phyloP scores from a whole-genome alignment of 2,113 vertebrate genomes.

The Rattus rattus region DNA sequence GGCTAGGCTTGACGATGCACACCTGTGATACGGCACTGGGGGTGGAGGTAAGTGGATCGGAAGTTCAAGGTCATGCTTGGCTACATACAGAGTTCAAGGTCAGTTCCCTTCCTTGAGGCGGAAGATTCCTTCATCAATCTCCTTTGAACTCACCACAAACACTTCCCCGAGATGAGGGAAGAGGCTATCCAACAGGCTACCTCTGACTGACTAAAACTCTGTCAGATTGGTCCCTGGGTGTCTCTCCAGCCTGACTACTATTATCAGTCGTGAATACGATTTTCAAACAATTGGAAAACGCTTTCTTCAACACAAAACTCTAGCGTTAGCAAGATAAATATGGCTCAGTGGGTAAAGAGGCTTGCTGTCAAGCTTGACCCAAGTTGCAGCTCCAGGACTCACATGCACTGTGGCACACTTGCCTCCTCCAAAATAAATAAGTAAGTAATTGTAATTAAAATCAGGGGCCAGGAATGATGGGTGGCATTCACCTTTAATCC shows the following conservation, averaged over 20 bases:
- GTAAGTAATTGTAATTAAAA: neutral
- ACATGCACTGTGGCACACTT: neutral
- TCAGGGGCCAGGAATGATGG: too few relatives aligned
- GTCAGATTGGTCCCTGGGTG: accelerated
- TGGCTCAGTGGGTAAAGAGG: neutral
- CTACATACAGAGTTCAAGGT: neutral
- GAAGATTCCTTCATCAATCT: neutral
- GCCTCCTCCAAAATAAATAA: neutral
- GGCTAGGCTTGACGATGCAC: accelerated
- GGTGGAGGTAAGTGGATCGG: neutral
- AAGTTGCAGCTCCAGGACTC: neutral
- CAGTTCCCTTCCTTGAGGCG: accelerated
- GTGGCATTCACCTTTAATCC: neutral
- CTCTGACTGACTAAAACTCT: neutral
- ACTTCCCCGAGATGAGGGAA: neutral
- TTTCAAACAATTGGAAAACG: neutral
- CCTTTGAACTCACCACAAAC: neutral
- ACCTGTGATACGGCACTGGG: neutral
- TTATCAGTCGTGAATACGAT: neutral
- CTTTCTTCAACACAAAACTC: too few relatives aligned
- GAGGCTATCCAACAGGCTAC: too few relatives aligned
- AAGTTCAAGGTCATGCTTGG: neutral
- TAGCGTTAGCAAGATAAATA: neutral
- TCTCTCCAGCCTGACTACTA: accelerated
- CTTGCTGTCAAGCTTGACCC: neutral